A percentile compares a stretch with the other conserved stretches of the same genome.
Evolutionary conservation across 2,888 invertebrate species (phyloP).

Genomic region (Thera britannica): DNA sequence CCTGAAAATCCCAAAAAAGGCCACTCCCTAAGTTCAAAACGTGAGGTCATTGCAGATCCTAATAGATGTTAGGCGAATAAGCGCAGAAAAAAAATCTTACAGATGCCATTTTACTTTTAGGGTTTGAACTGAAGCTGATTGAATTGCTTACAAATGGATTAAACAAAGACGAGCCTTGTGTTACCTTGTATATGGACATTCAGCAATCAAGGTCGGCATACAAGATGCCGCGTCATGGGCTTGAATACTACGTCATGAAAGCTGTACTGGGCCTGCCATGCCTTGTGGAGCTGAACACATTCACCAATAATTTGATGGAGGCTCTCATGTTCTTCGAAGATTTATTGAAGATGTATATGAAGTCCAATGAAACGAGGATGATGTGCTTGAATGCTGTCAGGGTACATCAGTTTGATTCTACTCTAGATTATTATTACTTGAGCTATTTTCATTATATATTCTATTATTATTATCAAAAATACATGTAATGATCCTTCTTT

Average conservation of each 20-base stretch:
- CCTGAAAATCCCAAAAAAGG: too few relatives aligned
- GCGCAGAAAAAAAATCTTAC: too few relatives aligned
- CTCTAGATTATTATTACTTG: too few relatives aligned
- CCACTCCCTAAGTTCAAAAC: too few relatives aligned
- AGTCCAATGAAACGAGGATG: background rate
- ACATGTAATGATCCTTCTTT: too few relatives aligned
- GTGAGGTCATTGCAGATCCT: too few relatives aligned
- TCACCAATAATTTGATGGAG: background rate
- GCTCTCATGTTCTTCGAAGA: background rate
- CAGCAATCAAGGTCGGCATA: conserved; percentile 3
- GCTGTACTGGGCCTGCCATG: conserved; percentile 1
- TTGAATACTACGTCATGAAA: background rate
- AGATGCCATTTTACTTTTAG: background rate
- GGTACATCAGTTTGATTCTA: background rate
- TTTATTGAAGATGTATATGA: background rate
- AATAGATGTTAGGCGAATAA: too few relatives aligned
- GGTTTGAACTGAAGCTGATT: conserved; percentile 5
- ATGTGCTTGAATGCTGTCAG: conserved; percentile 2
- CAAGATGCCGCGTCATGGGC: background rate
- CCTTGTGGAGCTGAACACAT: background rate
- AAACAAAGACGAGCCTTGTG: too few relatives aligned
- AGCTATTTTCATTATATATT: too few relatives aligned
- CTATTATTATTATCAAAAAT: too few relatives aligned
- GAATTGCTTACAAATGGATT: conserved; percentile 12
- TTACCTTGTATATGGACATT: background rate